These are phyloP conservation scores for Melangyna quadrimaculata DNA, from an alignment of 2,888 invertebrate genomes.

Conservation along the genomic window DNA sequence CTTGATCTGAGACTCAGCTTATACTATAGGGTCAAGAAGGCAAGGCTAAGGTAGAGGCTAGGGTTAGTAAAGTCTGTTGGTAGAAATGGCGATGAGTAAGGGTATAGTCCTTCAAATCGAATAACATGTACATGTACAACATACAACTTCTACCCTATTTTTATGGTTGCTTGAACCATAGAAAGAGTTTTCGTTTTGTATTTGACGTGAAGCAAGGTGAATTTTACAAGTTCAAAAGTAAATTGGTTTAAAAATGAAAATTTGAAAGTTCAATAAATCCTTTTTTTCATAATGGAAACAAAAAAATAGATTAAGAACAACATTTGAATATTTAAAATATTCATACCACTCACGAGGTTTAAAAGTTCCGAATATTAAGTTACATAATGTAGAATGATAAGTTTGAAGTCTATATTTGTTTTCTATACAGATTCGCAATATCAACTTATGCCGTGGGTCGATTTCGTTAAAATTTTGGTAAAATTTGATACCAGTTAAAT, in stretches of 20 bases:
- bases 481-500: no score
- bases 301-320: no score
- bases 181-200: background rate
- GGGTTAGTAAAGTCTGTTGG: background rate
- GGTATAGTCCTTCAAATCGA: conserved; percentile 3
- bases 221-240: background rate
- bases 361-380: no score
- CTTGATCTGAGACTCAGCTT: conserved; percentile 58
- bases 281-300: no score
- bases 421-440: no score
- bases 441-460: no score
- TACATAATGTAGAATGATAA: no score
- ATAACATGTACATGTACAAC: background rate
- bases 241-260: background rate
- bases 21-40: conserved; percentile 47
- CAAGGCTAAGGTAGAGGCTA: conserved; percentile 11
- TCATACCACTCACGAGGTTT: no score
- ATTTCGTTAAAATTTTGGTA: no score
- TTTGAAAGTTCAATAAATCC: no score
- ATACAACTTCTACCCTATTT: conserved; percentile 1
- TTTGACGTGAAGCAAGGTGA: background rate
- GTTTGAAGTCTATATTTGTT: no score
- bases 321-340: no score
- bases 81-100: background rate
- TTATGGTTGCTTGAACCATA: background rate